phyloP scores from a whole-genome alignment of 2,797 vertebrate genomes.

The Nasua narica region DNA sequence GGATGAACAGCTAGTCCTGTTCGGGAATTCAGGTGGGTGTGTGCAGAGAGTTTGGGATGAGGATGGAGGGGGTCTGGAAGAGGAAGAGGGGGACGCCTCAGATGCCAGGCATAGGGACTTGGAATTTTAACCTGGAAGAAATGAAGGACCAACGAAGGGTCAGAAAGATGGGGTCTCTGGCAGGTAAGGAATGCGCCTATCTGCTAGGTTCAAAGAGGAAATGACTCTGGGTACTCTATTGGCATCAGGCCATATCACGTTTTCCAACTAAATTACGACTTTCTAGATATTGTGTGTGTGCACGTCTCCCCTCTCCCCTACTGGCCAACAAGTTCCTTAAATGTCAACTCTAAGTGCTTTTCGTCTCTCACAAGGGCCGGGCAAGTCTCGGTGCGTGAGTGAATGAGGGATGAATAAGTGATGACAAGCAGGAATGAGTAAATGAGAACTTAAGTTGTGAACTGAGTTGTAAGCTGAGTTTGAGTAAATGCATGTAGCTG shows the following conservation, averaged over 20 bases:
- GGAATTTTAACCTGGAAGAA: background rate
- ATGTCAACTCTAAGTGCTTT: background rate
- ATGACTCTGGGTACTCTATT: background rate
- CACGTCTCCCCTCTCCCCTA: background rate
- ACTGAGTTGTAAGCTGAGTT: background rate
- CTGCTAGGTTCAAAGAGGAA: background rate
- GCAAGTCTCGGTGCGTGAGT: background rate
- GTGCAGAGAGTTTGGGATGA: background rate
- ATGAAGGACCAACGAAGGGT: background rate
- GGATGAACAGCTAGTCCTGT: background rate
- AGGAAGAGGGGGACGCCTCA: background rate
- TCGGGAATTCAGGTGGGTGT: background rate
- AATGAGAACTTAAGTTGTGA: background rate
- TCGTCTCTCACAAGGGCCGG: background rate
- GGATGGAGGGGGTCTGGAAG: background rate
- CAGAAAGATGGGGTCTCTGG: background rate
- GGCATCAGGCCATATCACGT: background rate
- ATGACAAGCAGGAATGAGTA: background rate
- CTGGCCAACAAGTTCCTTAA: background rate
- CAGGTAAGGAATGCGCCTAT: accelerated
- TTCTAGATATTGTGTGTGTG: background rate
- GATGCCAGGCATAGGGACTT: background rate
- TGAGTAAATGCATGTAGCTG: background rate
- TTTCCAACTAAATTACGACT: background rate
- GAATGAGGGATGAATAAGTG: background rate